A percentile compares a stretch with the other conserved stretches of the same genome.
phyloP scores from a whole-genome alignment of 2,113 vertebrate genomes.

The human region GRCh38 chr1:114252501-114253000 shows the following conservation, averaged over 20 bases:
- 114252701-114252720: not conserved
- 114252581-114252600: not conserved
- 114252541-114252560: not conserved
- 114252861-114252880: not conserved
- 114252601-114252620: not conserved
- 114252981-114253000: rapidly evolving
- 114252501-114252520: not conserved
- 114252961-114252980: rapidly evolving
- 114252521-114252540: not conserved
- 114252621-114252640: not conserved
- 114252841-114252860: conserved; percentile 25
- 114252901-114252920: not conserved
- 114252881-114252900: not conserved
- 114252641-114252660: conserved; percentile 48
- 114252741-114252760: conserved; percentile 35
- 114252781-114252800: conserved; percentile 35
- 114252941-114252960: not conserved
- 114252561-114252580: not conserved
- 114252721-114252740: conserved; percentile 50
- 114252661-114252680: conserved; percentile 20
- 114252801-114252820: conserved; percentile 47
- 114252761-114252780: not conserved
- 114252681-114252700: not conserved
- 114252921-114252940: not conserved
- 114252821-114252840: not conserved